Conservation (phyloP, 2,888 invertebrate species). For the Trissolcus brochymenae region DNA sequence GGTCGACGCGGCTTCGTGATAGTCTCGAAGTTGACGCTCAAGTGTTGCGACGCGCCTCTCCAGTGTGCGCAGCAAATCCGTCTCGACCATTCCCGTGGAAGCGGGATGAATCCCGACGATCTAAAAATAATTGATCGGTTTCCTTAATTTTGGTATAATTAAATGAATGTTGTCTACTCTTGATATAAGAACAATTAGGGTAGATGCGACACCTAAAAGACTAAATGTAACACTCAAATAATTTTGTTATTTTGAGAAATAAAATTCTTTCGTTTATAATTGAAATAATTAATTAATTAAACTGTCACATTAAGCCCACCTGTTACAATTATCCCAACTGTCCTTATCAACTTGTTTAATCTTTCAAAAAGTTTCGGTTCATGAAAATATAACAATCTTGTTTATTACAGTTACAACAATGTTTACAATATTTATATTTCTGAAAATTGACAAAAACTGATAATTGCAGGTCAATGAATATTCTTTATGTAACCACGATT, state of each 20-base stretch:
- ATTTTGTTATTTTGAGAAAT: too few species aligned
- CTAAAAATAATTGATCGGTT: slow-evolving; percentile 52
- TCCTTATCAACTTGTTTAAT: too few species aligned
- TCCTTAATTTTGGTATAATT: neutral
- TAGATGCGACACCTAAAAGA: neutral
- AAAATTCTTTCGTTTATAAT: too few species aligned
- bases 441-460: slow-evolving; percentile 1
- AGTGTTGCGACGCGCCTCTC: slow-evolving; percentile 80
- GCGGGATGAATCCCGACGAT: slow-evolving; percentile 74
- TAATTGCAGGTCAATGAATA: slow-evolving; percentile 14
- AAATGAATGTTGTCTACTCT: neutral
- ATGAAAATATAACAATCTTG: neutral
- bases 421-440: neutral
- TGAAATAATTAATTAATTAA: too few species aligned
- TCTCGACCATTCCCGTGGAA: slow-evolving; percentile 75
- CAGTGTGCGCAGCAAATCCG: slow-evolving; percentile 78
- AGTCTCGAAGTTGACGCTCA: slow-evolving; percentile 78
- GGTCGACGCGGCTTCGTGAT: slow-evolving; percentile 76
- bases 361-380: too few species aligned
- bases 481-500: slow-evolving; percentile 12
- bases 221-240: too few species aligned
- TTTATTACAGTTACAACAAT: neutral
- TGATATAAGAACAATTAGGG: neutral
- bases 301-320: neutral
- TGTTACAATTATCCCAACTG: neutral